Base-by-base conservation (phyloP, 2,797 vertebrate genomes). In the Coregonus suidteri region DNA sequence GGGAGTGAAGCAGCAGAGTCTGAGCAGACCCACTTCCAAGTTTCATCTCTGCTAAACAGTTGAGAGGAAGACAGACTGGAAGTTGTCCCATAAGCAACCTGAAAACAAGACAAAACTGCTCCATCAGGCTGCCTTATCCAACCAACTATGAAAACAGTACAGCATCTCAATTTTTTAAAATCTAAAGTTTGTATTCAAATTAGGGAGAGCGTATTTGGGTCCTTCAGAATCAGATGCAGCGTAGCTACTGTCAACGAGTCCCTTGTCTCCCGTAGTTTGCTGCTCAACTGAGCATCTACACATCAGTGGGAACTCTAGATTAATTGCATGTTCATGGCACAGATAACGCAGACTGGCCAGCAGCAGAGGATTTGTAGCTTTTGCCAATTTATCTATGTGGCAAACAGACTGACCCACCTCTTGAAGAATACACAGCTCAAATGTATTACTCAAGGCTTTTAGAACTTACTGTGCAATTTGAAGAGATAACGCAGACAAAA, bases 321-420 rank as follows among this genome's bases (percentile, higher is more conserved):
- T 91, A 93, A 93, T 93, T 90, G 89, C 91, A 90, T 91, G 91
- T 92, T 93, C 88, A 86, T 88, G 86, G 85, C 87, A 85, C 87
- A 90, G 89, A 47, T 47, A 91, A 90, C 83, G 87, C 88, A 87
- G 87, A 90, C 90, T 82, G 88, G 84, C 83, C 89, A 91, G 86
- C 90, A 92, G 91, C 88, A 85, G 91, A 88, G 92, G 89, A 88
- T 88, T 82, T 91, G 89, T 86, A 84, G 84, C 85, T 76, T 78
- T 77, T 85, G 85, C 86, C 91, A 92, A 90, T 93, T 91, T 89
- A 88, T 91, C 88, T 89, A 86, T 30, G 82, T 84, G 75, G 80
- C 87, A 90, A 90, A 90, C 88, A 88, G 86, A 86, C 66, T 68
- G 85, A 88, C 74, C 85, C 88, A 88, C 41, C 41, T 47, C 41